Conservation (phyloP, 92 coral and sea anemone species). For the Bergia puertoricense region DNA sequence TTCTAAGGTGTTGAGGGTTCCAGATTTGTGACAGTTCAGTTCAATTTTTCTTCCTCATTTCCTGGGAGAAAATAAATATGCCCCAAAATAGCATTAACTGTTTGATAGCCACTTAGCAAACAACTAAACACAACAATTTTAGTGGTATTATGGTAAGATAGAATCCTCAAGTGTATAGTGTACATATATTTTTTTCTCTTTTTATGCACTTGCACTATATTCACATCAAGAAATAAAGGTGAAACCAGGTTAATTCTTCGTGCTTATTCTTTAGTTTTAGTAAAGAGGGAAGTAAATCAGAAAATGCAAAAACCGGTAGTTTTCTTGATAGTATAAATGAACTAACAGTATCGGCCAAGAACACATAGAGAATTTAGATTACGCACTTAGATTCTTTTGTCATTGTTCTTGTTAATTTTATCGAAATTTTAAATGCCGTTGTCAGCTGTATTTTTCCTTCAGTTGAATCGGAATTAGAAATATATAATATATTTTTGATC, state of each 20-base stretch:
- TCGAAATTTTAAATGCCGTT: constrained; percentile 1
- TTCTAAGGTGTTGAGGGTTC: not conserved
- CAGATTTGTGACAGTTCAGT: not conserved
- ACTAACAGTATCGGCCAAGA: not conserved
- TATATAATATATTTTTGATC: constrained; percentile 45
- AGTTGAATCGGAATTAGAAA: constrained; percentile 25
- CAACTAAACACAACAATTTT: too few relatives aligned
- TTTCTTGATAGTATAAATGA: not conserved
- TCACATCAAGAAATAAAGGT: not conserved
- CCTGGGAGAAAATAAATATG: not conserved
- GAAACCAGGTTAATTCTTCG: not conserved
- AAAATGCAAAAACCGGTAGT: not conserved
- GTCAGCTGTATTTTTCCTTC: constrained; percentile 9
- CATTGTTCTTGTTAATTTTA: constrained; percentile 15
- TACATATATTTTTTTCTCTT: constrained; percentile 1
- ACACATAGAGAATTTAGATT: too few relatives aligned
- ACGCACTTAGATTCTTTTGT: not conserved
- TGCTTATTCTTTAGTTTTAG: not conserved
- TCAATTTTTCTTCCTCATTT: not conserved
- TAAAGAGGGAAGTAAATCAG: not conserved
- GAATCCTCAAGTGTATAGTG: constrained; percentile 27
- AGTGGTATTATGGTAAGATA: too few relatives aligned
- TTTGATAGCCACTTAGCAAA: not conserved
- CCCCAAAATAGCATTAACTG: not conserved
- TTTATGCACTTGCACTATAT: not conserved